phyloP scores from a whole-genome alignment of 2,888 invertebrate genomes.

The Colletes collaris region DNA sequence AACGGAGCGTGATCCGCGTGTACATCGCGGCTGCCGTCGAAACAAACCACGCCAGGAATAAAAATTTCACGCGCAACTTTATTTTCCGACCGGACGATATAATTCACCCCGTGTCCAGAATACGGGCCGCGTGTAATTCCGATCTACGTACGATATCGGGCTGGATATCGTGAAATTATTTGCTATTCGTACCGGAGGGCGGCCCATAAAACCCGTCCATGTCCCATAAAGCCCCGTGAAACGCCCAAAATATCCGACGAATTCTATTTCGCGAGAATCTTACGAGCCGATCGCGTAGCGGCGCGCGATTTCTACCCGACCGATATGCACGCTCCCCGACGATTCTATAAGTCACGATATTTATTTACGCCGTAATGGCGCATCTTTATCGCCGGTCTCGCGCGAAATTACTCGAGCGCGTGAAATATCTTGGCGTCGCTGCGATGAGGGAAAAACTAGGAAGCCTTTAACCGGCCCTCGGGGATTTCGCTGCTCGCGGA shows the following conservation, averaged over 20 bases:
- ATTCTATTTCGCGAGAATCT: slow-evolving; percentile 50
- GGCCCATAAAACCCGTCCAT: slow-evolving; percentile 52
- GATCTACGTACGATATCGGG: slow-evolving; percentile 32
- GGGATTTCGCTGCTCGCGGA: slow-evolving; percentile 20
- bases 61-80: slow-evolving; percentile 60
- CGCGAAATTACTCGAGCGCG: no score
- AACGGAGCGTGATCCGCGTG: slow-evolving; percentile 23
- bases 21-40: background rate
- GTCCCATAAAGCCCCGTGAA: slow-evolving; percentile 54
- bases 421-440: no score
- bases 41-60: slow-evolving; percentile 40
- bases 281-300: slow-evolving; percentile 26
- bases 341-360: slow-evolving; percentile 23
- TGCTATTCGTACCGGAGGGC: slow-evolving; percentile 37
- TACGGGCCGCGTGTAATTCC: slow-evolving; percentile 38
- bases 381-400: slow-evolving; percentile 5
- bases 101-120: slow-evolving; percentile 28
- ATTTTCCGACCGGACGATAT: slow-evolving; percentile 41
- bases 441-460: no score
- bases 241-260: slow-evolving; percentile 34
- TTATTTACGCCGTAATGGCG: slow-evolving; percentile 33
- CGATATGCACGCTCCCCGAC: slow-evolving; percentile 13
- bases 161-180: slow-evolving; percentile 57
- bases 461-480: no score
- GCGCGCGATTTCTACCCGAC: slow-evolving; percentile 31